A percentile compares a stretch with the other conserved stretches of the same genome.
Conservation (phyloP, 2,113 vertebrate genomes). For the Amphiprion ocellaris region DNA sequence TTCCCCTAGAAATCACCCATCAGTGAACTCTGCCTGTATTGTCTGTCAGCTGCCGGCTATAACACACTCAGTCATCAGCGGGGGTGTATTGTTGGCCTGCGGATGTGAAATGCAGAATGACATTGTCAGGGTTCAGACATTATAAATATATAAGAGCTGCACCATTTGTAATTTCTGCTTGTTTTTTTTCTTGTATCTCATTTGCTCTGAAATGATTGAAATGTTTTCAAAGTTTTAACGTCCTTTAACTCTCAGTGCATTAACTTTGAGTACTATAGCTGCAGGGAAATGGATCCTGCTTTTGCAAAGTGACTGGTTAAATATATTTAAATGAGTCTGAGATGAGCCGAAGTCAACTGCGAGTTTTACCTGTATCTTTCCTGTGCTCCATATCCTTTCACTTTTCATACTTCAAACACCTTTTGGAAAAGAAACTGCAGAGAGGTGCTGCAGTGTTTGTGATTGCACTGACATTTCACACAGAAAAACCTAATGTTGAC, state of each 20-base stretch:
- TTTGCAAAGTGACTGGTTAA: not conserved
- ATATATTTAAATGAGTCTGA: not conserved
- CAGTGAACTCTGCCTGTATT: slow-evolving; percentile 29
- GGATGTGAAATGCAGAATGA: slow-evolving; percentile 36
- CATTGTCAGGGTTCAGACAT: slow-evolving; percentile 21
- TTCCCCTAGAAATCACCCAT: slow-evolving; percentile 55
- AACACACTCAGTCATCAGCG: slow-evolving; percentile 35
- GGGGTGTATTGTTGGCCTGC: slow-evolving; percentile 40
- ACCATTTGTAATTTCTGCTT: not conserved
- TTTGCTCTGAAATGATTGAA: slow-evolving; percentile 23
- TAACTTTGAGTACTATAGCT: not conserved
- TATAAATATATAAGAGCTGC: slow-evolving; percentile 33
- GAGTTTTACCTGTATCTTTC: not conserved
- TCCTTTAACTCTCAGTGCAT: slow-evolving; percentile 5
- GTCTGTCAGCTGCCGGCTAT: slow-evolving; percentile 23
- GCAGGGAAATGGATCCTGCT: not conserved
- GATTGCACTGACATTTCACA: slow-evolving; percentile 55
- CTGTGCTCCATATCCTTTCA: not conserved
- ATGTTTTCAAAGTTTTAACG: slow-evolving; percentile 9
- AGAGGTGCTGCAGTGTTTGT: slow-evolving; percentile 24
- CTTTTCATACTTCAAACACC: slow-evolving; percentile 28
- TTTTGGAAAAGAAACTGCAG: slow-evolving; percentile 4
- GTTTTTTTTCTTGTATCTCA: not conserved
- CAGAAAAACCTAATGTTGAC: slow-evolving; percentile 39
- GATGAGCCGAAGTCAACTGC: not conserved